Evolutionary conservation across 2,113 vertebrate species (phyloP).

Genomic region (Pachyramphus minor): DNA sequence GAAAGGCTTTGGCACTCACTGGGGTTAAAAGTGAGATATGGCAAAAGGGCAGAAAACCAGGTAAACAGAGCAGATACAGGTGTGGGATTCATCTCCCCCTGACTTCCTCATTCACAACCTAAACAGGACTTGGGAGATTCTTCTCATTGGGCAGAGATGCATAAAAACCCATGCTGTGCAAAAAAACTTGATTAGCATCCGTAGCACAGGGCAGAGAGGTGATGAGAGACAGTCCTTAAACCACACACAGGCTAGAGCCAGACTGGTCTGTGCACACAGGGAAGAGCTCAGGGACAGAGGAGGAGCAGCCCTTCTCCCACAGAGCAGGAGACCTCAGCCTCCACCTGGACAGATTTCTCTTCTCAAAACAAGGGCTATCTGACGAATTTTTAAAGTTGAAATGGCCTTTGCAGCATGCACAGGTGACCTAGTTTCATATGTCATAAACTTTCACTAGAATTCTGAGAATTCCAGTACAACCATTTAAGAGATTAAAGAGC

Average conservation of each 20-base stretch:
- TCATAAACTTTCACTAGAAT: neutral
- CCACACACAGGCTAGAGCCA: too few relatives aligned
- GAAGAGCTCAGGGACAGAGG: fast-evolving
- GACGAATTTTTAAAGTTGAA: neutral
- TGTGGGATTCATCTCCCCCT: neutral
- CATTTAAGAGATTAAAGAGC: neutral
- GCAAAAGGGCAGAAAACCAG: neutral
- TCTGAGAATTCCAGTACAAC: neutral
- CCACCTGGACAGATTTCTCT: neutral
- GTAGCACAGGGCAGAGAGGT: neutral
- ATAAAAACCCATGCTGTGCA: neutral
- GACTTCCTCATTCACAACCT: neutral
- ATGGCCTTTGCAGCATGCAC: neutral
- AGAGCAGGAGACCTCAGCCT: neutral
- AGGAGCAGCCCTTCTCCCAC: neutral
- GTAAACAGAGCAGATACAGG: neutral
- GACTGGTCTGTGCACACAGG: fast-evolving
- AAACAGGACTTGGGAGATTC: neutral
- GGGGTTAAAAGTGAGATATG: neutral
- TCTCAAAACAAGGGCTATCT: neutral
- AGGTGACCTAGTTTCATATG: neutral
- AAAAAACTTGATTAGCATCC: neutral
- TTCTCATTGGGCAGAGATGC: neutral
- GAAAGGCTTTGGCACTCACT: neutral
- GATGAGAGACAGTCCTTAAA: neutral